These are phyloP conservation scores for Drosophila birchii DNA, from an alignment of 2,888 invertebrate species.

Conservation along the genomic window DNA sequence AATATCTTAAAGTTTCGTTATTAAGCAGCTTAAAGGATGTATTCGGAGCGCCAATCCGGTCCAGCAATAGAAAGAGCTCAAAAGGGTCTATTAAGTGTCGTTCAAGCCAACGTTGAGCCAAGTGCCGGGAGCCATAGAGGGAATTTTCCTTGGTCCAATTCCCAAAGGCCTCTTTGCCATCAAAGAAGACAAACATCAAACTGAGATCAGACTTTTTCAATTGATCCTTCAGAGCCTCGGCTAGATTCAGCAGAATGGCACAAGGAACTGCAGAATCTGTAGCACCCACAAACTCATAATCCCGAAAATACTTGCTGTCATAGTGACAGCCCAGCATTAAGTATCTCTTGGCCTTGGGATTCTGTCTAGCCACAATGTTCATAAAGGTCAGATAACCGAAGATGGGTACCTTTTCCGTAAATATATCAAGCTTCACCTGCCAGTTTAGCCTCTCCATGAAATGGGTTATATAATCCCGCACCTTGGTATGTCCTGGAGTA, in stretches of 20 bases:
- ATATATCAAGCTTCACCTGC: slow-evolving; percentile 90
- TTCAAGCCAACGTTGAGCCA: slow-evolving; percentile 91
- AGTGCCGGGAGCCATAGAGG: slow-evolving; percentile 95
- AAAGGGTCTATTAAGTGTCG: slow-evolving; percentile 84
- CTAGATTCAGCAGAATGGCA: slow-evolving; percentile 93
- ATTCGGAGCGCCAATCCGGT: slow-evolving; percentile 93
- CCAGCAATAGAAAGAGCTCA: slow-evolving; percentile 93
- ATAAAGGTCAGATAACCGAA: slow-evolving; percentile 88
- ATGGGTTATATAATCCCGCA: slow-evolving; percentile 87
- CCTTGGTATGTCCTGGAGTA: slow-evolving; percentile 89
- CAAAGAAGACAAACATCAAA: slow-evolving; percentile 96
- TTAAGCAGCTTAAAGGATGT: slow-evolving; percentile 90
- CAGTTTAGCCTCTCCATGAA: slow-evolving; percentile 89
- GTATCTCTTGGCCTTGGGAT: slow-evolving; percentile 88
- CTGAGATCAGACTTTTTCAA: slow-evolving; percentile 85
- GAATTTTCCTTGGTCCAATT: slow-evolving; percentile 95
- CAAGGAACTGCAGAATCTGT: slow-evolving; percentile 98
- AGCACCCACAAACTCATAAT: slow-evolving; percentile 86
- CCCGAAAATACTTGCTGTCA: slow-evolving; percentile 89
- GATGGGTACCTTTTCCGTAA: slow-evolving; percentile 87
- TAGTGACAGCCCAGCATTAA: slow-evolving; percentile 91
- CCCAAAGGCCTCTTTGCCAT: slow-evolving; percentile 98
- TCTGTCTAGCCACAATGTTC: slow-evolving; percentile 90
- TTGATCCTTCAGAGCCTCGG: slow-evolving; percentile 88
- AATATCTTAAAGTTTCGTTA: slow-evolving; percentile 92